phyloP scores from a whole-genome alignment of 2,888 invertebrate species.

The Ceriagrion tenellum region DNA sequence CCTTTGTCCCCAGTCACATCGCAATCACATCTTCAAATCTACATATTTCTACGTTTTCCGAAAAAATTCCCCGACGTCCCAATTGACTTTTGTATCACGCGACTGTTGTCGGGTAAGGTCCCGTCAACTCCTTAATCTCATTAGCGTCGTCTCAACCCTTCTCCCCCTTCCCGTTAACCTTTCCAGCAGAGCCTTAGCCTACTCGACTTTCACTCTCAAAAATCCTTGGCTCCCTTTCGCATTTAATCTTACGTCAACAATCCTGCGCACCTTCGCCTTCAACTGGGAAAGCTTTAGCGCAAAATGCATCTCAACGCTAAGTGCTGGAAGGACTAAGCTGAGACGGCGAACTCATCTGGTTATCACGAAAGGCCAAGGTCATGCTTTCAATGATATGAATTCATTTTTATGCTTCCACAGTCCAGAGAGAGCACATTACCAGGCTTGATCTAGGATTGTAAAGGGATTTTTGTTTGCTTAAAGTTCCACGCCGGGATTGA shows the following conservation, averaged over 20 bases:
- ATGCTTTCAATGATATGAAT: no score
- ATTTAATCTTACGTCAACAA: background rate
- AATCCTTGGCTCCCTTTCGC: background rate
- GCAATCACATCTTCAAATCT: background rate
- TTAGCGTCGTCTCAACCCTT: background rate
- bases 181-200: background rate
- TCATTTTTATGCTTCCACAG: no score
- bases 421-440: no score
- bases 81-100: background rate
- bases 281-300: background rate
- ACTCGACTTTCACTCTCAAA: constrained; percentile 6
- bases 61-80: background rate
- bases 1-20: background rate
- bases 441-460: no score
- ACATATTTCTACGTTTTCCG: background rate
- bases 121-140: background rate
- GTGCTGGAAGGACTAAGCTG: no score
- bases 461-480: no score
- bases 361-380: no score
- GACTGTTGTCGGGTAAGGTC: background rate
- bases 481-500: no score
- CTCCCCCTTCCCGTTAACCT: background rate
- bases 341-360: no score
- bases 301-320: background rate
- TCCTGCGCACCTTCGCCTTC: background rate